Evolutionary conservation across 2,888 invertebrate genomes (phyloP).

Genomic region (Caenorhabditis panamensis): DNA sequence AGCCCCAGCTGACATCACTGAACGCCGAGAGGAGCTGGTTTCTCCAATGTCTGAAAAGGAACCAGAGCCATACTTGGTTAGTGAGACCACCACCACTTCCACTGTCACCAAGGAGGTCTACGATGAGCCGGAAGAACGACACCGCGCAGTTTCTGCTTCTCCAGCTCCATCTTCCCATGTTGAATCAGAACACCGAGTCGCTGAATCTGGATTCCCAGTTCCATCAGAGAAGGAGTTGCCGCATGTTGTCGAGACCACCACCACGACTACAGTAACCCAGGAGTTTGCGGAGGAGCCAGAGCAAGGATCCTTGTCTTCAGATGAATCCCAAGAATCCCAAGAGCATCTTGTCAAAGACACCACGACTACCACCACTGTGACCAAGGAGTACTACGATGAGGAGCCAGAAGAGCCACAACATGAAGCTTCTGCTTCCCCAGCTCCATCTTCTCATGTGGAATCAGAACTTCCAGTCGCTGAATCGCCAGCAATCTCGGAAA

Average conservation of each 20-base stretch:
- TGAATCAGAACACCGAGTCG: conserved; percentile 14
- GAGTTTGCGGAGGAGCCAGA: conserved; percentile 22
- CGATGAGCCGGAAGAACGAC: conserved; percentile 24
- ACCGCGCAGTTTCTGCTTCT: conserved; percentile 9
- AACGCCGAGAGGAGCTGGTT: neutral
- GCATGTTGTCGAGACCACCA: conserved; percentile 12
- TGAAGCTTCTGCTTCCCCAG: conserved; percentile 2
- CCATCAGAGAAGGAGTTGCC: neutral
- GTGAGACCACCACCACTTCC: conserved; percentile 29
- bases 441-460: conserved; percentile 14
- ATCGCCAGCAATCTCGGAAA: conserved; percentile 22
- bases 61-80: neutral
- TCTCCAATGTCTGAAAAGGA: conserved; percentile 25
- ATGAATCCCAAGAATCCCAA: conserved; percentile 6
- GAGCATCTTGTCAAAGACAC: conserved; percentile 29
- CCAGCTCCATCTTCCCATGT: conserved; percentile 23
- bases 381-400: conserved; percentile 26
- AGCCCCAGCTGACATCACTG: neutral
- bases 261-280: conserved; percentile 18
- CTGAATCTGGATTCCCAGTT: conserved; percentile 22
- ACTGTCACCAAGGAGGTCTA: conserved; percentile 37
- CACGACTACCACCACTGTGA: conserved; percentile 29
- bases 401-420: conserved; percentile 17
- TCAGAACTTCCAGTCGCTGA: conserved; percentile 7
- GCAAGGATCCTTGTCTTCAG: conserved; percentile 3